Base-by-base conservation (phyloP, 2,113 vertebrate species). In the Xenopus laevis region DNA sequence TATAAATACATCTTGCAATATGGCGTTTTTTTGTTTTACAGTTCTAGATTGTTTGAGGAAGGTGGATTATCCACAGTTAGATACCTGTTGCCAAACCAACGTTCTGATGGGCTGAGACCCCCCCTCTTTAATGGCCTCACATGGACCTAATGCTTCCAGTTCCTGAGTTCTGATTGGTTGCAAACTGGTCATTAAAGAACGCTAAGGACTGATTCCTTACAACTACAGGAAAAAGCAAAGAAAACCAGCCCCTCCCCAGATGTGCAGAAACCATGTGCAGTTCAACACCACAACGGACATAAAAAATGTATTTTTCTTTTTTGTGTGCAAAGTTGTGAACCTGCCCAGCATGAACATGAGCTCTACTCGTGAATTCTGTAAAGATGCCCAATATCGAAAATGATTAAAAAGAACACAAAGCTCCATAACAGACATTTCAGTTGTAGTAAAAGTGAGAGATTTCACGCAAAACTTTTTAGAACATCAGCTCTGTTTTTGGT, bases 31-130 rank as follows among this genome's bases (percentile, higher is more conserved):
- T 70, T 77, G 74, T 77, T 70, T 77, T 77, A n/a, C 74, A 77
- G 74, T 77, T 77, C 74, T 77, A 77, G 74, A 77, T 77, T 77
- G 74, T 77, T 77, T 77, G 59, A 77, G 74, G 74, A 77, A 77
- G 60, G 74, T 70, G 74, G 67, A 77, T 77, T 70, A 77, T 40
- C 74, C 74, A 77, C 67, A 70, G 59, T 77, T 77, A 70, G 13
- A 77, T 69, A 77, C 74, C 74, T 77, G 65, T 76, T 77, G 74
- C 74, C 74, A 77, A 77, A 70, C 66, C 74, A 77, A 77, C 74
- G 74, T 70, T 45, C 74, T 70, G 74, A 77, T 77, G 67, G 66
- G 74, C 74, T 77, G 74, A 55, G 74, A 77, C 74, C 73, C 74
- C 53, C 46, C 46, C 6, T 40, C 33, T 77, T 77, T 77, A 77